phyloP scores from a whole-genome alignment of 2,113 vertebrate genomes.

The Albula goreensis region DNA sequence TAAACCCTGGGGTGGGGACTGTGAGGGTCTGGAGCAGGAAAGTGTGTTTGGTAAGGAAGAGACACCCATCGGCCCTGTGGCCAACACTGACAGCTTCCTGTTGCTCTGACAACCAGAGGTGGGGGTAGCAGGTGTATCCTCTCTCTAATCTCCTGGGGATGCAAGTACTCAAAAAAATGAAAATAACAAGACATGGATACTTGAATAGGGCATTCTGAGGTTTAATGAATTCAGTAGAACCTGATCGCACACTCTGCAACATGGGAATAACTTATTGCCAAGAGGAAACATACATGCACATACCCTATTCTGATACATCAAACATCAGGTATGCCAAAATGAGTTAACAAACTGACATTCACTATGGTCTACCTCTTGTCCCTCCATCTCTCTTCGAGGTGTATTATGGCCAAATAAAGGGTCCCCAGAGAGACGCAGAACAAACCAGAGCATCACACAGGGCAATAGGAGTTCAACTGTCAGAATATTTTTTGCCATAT shows the following conservation, averaged over 20 bases:
- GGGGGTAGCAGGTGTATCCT: conserved; percentile 3
- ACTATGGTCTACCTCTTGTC: too few species aligned
- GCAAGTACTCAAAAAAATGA: background rate
- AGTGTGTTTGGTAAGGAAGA: background rate
- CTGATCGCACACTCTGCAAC: background rate
- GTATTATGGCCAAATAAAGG: too few species aligned
- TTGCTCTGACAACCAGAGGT: background rate
- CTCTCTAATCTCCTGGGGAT: background rate
- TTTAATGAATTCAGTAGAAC: background rate
- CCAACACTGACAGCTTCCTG: background rate
- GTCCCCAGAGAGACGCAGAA: too few species aligned
- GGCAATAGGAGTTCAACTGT: too few species aligned
- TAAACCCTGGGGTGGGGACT: background rate
- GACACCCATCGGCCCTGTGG: background rate
- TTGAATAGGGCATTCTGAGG: background rate
- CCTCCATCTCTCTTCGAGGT: too few species aligned
- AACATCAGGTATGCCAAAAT: too few species aligned
- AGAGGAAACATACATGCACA: background rate
- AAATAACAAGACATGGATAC: background rate
- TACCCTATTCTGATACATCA: too few species aligned
- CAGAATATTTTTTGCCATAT: too few species aligned
- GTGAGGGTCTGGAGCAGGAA: background rate
- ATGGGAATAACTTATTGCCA: background rate
- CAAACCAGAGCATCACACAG: too few species aligned
- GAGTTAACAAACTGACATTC: too few species aligned